Evolutionary conservation across 2,113 vertebrate species (phyloP).

Genomic region (Phylloscopus whistleri): DNA sequence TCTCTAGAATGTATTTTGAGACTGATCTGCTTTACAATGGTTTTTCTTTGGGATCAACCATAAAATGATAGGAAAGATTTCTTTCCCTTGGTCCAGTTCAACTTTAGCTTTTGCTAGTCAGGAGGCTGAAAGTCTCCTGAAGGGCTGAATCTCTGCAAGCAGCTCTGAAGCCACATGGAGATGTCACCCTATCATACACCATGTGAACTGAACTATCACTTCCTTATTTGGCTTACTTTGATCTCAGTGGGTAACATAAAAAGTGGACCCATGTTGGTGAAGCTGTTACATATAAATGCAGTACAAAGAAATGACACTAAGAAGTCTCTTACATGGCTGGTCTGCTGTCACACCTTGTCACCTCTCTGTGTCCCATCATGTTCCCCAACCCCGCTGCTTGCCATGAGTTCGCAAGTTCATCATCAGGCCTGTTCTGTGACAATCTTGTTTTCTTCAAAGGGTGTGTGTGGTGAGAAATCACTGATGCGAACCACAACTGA

Average conservation of each 20-base stretch:
- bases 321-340: rapidly evolving
- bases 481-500: neutral
- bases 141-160: neutral
- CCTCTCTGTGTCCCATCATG: neutral
- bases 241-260: neutral
- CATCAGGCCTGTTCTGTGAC: neutral
- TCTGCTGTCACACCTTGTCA: neutral
- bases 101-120: neutral
- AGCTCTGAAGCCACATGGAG: neutral
- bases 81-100: neutral
- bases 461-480: neutral
- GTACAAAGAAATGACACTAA: neutral
- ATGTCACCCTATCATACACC: rapidly evolving
- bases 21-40: neutral
- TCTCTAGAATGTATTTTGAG: neutral
- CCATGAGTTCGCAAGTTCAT: neutral
- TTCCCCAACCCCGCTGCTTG: neutral
- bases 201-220: neutral
- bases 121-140: neutral
- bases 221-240: neutral
- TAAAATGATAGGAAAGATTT: neutral
- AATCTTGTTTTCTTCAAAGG: neutral
- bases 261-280: neutral
- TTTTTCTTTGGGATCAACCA: neutral
- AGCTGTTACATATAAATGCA: neutral